Evolutionary conservation across 30 jellyfish, hydroid and myxozoan genomes (phyloP), one percentile per base, ranked within the genome.

Genomic region (Sanderia malayensis): DNA sequence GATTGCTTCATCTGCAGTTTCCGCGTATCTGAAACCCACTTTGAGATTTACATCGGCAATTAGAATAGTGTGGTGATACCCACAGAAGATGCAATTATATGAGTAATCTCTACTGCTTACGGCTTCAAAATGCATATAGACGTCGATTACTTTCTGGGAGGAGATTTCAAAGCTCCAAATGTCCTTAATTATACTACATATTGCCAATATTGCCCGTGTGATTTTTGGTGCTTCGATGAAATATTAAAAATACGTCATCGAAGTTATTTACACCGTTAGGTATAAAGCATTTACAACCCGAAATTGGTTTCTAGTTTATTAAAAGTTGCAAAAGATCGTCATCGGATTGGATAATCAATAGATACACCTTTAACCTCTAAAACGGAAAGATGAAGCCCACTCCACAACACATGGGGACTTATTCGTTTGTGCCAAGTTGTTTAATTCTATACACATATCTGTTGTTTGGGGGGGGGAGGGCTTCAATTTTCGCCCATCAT

Each of bases 201-300:
- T 31, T 7, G 82, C 30, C 13, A 71, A 71, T 21, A 65, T 19
- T 20, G 88, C n/a, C 45, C 26, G 30, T 31, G 41, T 76, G 70
- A 33, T 61, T 30, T 53, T 55, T 58, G 15, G 58, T 23, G 49
- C 70, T 29, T 45, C 29, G 64, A 29, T 65, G 30, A 13, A 67
- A 17, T 17, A 37, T 33, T 13, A 79, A 37, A 7, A 79, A 57
- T 23, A 49, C 30, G 45, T 79, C 69, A 71, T 79, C 61, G 57
- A 0, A 79, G 46, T 79, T 79, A 47, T 79, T 76, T 3, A 79
- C 46, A 19, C 85, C 84, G 28, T 65, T 28, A 17, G 46, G 0
- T 7, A 18, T 26, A 20, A 85, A 66, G 8, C 9, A 4, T 23
- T 55, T 66, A 19, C 27, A 53, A 37, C 22, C 65, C 44, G 17